phyloP scores from a whole-genome alignment of 2,797 vertebrate genomes.

The Arrhamphus sclerolepis region DNA sequence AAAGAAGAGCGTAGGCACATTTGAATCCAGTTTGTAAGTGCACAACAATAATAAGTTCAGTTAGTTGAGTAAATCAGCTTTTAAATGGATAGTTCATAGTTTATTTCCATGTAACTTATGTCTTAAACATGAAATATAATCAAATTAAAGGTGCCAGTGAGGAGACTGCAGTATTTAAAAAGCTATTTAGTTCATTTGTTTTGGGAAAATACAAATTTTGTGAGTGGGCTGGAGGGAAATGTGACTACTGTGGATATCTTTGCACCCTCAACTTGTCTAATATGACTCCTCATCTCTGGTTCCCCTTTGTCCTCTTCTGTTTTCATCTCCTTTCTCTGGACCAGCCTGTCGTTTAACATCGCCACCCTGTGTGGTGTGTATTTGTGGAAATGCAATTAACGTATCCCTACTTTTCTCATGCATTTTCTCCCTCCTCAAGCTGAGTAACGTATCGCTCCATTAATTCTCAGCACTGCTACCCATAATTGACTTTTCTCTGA shows the following conservation, averaged over 20 bases:
- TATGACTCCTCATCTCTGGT: conserved; percentile 39
- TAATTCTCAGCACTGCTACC: conserved; percentile 81
- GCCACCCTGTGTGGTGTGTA: conserved; percentile 58
- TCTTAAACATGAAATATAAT: background rate
- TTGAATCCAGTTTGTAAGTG: conserved; percentile 3
- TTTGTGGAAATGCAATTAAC: conserved; percentile 83
- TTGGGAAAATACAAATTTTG: conserved; percentile 1
- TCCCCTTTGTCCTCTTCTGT: conserved; percentile 66
- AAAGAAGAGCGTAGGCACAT: conserved; percentile 2
- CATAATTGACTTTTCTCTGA: conserved; percentile 86
- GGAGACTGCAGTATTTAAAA: background rate
- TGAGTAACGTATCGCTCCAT: conserved; percentile 84
- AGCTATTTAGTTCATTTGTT: background rate
- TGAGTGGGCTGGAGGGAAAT: background rate
- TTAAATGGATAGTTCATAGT: conserved; percentile 7
- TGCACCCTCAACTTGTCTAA: conserved; percentile 4
- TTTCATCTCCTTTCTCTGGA: conserved; percentile 75
- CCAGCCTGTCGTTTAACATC: conserved; percentile 68
- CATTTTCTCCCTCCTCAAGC: conserved; percentile 77
- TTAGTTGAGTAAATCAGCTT: background rate
- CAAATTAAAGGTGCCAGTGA: background rate
- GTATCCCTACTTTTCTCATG: conserved; percentile 64
- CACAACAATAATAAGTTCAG: conserved; percentile 14
- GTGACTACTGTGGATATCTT: background rate
- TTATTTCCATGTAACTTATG: background rate